phyloP scores from a whole-genome alignment of 2,888 invertebrate species.

The Eumacrocentrus americanus region DNA sequence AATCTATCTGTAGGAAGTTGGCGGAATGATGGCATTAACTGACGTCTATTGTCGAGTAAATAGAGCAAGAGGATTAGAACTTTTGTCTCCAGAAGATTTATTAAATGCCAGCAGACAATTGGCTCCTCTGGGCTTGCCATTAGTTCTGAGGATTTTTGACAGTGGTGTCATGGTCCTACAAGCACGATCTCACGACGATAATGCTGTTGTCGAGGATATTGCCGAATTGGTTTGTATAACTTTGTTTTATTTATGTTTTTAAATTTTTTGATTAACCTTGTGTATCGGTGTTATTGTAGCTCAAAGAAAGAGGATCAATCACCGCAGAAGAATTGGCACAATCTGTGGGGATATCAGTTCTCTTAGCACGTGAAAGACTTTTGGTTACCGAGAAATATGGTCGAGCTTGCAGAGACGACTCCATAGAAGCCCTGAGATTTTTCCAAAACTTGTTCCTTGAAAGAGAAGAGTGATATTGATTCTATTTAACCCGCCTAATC shows the following conservation, averaged over 20 bases:
- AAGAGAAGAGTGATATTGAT: slow-evolving; percentile 53
- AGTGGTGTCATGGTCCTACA: slow-evolving; percentile 97
- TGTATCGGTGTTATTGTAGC: slow-evolving; percentile 65
- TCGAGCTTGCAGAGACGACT: slow-evolving; percentile 91
- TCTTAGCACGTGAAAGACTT: slow-evolving; percentile 89
- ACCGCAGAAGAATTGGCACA: slow-evolving; percentile 89
- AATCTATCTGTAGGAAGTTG: slow-evolving; percentile 71
- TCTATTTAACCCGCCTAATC: neutral
- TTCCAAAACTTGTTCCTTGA: slow-evolving; percentile 87
- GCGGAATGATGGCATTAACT: slow-evolving; percentile 95
- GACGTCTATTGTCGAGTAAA: slow-evolving; percentile 98
- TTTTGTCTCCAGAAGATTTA: slow-evolving; percentile 96
- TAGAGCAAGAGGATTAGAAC: slow-evolving; percentile 92
- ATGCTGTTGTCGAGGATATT: slow-evolving; percentile 72
- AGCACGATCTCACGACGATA: slow-evolving; percentile 76
- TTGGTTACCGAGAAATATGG: slow-evolving; percentile 86
- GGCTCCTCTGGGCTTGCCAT: slow-evolving; percentile 70
- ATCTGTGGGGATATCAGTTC: slow-evolving; percentile 80
- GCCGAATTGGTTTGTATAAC: slow-evolving; percentile 66
- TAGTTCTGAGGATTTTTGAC: slow-evolving; percentile 83
- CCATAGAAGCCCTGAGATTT: slow-evolving; percentile 92
- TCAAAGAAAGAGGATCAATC: slow-evolving; percentile 73
- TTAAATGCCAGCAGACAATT: slow-evolving; percentile 85
- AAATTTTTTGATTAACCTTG: neutral
- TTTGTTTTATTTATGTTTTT: slow-evolving; percentile 5